A percentile compares a stretch with the other conserved stretches of the same genome.
Conservation (phyloP, 2,888 invertebrate species). For the Rotaria macrura region DNA sequence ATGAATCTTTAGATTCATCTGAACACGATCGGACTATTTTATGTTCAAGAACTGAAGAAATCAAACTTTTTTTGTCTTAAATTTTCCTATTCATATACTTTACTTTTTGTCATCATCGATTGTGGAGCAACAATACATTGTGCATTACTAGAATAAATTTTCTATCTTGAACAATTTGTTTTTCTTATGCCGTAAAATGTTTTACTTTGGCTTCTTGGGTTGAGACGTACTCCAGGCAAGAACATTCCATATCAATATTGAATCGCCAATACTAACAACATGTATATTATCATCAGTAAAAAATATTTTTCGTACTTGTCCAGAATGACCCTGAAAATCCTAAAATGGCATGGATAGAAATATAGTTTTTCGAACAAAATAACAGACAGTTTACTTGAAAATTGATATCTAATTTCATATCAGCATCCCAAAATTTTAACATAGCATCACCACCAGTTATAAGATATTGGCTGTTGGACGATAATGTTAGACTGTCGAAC, state of each 20-base stretch:
- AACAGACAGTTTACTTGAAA: conserved; percentile 45
- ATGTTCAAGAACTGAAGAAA: neutral
- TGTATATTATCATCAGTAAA: conserved; percentile 44
- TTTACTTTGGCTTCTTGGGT: neutral
- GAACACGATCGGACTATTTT: neutral
- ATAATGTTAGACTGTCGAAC: conserved; percentile 35
- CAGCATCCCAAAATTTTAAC: conserved; percentile 48
- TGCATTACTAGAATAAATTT: neutral
- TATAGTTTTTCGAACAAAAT: no score
- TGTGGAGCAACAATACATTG: neutral
- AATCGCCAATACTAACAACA: conserved; percentile 46
- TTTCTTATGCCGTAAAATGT: neutral
- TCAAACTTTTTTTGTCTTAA: neutral
- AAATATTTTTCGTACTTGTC: conserved; percentile 41
- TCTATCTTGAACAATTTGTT: neutral
- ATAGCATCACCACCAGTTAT: conserved; percentile 47
- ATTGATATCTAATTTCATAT: conserved; percentile 46
- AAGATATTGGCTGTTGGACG: conserved; percentile 42
- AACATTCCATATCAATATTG: conserved; percentile 49
- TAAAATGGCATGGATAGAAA: conserved; percentile 34
- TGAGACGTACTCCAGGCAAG: conserved; percentile 35
- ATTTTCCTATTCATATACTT: neutral
- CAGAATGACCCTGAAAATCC: conserved; percentile 49
- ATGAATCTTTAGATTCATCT: no score
- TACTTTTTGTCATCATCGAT: neutral